A percentile compares a stretch with the other conserved stretches of the same genome.
phyloP scores from a whole-genome alignment of 2,797 vertebrate genomes.

The Phoebastria nigripes region DNA sequence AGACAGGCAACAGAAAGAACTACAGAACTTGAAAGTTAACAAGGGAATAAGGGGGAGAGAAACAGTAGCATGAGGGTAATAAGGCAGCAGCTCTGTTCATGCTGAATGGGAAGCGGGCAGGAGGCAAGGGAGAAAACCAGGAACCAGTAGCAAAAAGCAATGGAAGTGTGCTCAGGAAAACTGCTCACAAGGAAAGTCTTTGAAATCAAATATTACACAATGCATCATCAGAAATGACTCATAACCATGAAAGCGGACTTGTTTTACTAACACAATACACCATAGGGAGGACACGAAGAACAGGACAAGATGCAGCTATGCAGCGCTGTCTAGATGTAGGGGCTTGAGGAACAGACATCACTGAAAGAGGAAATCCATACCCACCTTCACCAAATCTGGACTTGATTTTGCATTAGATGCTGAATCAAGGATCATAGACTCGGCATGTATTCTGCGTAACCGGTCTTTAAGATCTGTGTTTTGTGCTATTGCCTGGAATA shows the following conservation, averaged over 20 bases:
- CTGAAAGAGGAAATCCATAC: conserved; percentile 70
- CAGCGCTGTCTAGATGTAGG: background rate
- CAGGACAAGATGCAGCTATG: background rate
- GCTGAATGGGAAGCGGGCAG: background rate
- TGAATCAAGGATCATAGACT: conserved; percentile 90
- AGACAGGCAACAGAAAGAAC: background rate
- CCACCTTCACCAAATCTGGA: conserved; percentile 90
- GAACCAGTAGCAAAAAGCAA: background rate
- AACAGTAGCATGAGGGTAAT: background rate
- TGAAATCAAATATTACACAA: background rate
- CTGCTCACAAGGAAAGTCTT: background rate
- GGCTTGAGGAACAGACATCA: background rate
- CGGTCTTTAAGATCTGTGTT: conserved; percentile 94
- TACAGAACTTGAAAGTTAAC: background rate
- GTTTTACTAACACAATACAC: background rate
- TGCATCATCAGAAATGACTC: background rate
- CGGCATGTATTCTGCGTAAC: conserved; percentile 94
- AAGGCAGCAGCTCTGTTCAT: background rate
- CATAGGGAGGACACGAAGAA: background rate
- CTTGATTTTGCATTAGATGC: conserved; percentile 83
- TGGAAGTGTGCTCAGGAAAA: background rate
- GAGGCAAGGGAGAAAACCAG: background rate
- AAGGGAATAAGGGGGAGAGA: background rate
- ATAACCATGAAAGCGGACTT: background rate
- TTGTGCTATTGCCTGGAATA: conserved; percentile 92